Base-by-base conservation (phyloP, 2,888 invertebrate species). In the Trilocha varians region DNA sequence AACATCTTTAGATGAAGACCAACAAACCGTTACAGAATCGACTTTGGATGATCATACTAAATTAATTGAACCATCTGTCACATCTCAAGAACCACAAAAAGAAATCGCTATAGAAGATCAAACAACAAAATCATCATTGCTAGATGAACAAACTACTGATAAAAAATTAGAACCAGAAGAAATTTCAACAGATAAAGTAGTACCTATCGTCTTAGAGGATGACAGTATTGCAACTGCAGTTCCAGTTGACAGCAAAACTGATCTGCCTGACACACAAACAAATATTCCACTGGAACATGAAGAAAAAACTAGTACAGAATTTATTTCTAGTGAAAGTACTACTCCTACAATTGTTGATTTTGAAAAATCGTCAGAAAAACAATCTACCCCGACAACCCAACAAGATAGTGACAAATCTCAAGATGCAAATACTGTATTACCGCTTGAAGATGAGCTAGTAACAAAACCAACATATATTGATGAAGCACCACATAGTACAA, bases 91-190 rank as follows among this genome's bases (percentile, higher is more conserved):
- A 34, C 13, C 18, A 39, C 17, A 39, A 33, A 33, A 13, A 18
- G 9, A 13, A 3, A 16, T 6, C 9, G 8, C 4, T 9, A 14
- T 34, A 13, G 39, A 39, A 34, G 17, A 36, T 16, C 13, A 13
- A 34, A 25, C 34, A 34, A 25, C 34, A 3, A 34, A 39, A 34
- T 39, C 18, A 9, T n/a, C 38, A 38, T 25, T 38, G 9, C 15
- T 13, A 1, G 34, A 39, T 11, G 17, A 36, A 16, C 8, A 36
- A 36, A 16, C 14, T 3, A 16, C n/a, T 36, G 16, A 36, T 16
- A 13, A 16, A 15, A 2, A 14, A 36, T 13, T n/a, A n/a, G 16
- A 5, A 8, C 15, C 36, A 36, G 9, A n/a, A 25, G 25, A 25
- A 25, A 5, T 6, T 25, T 5, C 25, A 25, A 11, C 6, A 25